Evolutionary conservation across 1,140 invertebrate genomes (phyloP), one percentile per base, ranked within the genome.

Genomic region (Solen grandis): DNA sequence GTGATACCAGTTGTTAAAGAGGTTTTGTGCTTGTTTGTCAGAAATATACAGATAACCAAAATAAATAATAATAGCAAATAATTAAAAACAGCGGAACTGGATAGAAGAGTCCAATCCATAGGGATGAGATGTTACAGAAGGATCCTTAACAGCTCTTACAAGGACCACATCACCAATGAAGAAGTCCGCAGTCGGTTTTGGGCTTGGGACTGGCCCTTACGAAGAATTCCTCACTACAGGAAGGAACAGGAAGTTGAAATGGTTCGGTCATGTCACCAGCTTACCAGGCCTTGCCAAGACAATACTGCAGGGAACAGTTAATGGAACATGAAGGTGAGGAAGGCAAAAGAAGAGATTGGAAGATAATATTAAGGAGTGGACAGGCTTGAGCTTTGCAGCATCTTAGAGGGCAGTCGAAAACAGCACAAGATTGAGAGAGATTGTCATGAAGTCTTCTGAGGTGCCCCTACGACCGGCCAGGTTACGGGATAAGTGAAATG

Each of bases 261-360:
- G 41, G 41, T 46, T 46, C 41, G 41, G 41, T 19, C 41, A 46
- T 19, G 52, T 59, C 50, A 35, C 70, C 19, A n/a, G 70, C 33
- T 57, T 31, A 29, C 2, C 50, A 73, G 70, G 70, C 22, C 70
- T 57, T 57, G 66, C 3, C 66, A 70, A 70, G 31, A 70, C 66
- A 70, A 2, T 70, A 13, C 38, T 70, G 5, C 66, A 70, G 38
- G 36, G 66, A 29, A 52, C 66, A 52, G 66, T 70, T 4, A 27
- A 52, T 1, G 29, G 29, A 66, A 19, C 29, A n/a, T 35, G 63
- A 38, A 66, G 38, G 27, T 35, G 63, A 66, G 8, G 66, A 25
- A 54, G 50, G 31, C 19, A 22, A 52, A 8, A 14, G 46, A 29
- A 27, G n/a, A 22, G 46, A 52, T 8, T 13, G 2, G 66, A 27